phyloP scores from a whole-genome alignment of 2,113 vertebrate genomes.

The Strix aluco region DNA sequence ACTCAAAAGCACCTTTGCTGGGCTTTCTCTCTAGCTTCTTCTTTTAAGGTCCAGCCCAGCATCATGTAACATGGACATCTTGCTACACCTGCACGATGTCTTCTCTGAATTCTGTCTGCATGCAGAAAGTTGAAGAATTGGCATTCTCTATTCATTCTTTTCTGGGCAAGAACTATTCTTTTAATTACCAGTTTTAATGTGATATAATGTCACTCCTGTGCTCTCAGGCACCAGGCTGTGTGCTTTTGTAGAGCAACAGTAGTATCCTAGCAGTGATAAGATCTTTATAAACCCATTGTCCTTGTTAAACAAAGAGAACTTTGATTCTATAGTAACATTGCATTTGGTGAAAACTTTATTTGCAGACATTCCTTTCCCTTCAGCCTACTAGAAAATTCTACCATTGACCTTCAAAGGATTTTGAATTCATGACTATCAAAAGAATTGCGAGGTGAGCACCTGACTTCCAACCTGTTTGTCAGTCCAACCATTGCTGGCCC shows the following conservation, averaged over 20 bases:
- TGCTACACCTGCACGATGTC: not conserved
- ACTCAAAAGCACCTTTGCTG: not conserved
- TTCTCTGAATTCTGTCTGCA: not conserved
- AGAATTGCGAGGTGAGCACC: not conserved
- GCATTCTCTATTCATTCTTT: not conserved
- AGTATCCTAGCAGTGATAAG: not conserved
- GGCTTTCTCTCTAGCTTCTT: not conserved
- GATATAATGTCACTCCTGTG: not conserved
- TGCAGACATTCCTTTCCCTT: constrained; percentile 1
- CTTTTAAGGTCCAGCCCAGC: not conserved
- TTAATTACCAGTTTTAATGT: not conserved
- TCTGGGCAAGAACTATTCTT: not conserved
- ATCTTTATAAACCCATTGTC: constrained; percentile 29
- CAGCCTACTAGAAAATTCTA: not conserved
- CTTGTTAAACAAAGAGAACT: constrained; percentile 50
- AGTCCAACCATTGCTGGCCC: not conserved
- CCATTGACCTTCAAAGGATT: constrained; percentile 42
- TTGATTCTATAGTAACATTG: constrained; percentile 31
- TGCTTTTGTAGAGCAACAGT: not conserved
- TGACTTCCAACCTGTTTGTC: constrained; percentile 9
- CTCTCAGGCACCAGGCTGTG: not conserved
- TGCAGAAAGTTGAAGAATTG: not conserved
- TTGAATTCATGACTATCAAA: not conserved
- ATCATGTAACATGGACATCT: not conserved
- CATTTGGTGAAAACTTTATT: not conserved